phyloP scores from a whole-genome alignment of 2,113 vertebrate species.

The Egretta garzetta region DNA sequence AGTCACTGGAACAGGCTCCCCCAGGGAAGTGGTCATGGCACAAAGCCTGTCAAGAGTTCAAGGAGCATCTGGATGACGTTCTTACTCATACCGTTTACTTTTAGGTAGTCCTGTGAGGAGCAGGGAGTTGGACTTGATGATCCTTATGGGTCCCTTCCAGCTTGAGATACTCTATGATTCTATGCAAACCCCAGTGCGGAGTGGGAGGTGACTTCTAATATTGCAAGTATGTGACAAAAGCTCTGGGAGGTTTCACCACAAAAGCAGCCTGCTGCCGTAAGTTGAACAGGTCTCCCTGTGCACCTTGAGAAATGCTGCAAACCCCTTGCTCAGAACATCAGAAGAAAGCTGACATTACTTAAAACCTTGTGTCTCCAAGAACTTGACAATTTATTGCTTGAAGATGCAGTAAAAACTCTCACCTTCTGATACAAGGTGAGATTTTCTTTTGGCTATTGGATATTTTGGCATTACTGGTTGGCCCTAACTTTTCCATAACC shows the following conservation, averaged over 20 bases:
- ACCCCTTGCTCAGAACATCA: background rate
- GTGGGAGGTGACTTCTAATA: background rate
- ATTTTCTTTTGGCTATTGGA: background rate
- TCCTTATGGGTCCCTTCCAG: background rate
- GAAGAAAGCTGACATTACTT: background rate
- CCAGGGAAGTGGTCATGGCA: background rate
- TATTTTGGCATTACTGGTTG: background rate
- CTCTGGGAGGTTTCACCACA: background rate
- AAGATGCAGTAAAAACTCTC: background rate
- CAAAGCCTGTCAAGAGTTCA: background rate
- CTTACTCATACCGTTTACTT: background rate
- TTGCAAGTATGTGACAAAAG: background rate
- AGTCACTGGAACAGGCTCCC: no score
- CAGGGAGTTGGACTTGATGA: background rate
- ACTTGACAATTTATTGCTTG: background rate
- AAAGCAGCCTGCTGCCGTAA: background rate
- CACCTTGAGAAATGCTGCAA: background rate
- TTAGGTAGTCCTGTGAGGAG: background rate
- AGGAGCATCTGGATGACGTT: rapidly evolving
- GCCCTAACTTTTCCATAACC: background rate
- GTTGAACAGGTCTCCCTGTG: background rate
- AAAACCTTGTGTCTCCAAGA: background rate
- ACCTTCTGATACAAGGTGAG: background rate
- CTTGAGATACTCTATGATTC: background rate
- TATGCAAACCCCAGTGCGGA: background rate